A percentile compares a stretch with the other conserved stretches of the same genome.
Conservation (phyloP, 2,113 vertebrate species). For the Tragelaphus scriptus region DNA sequence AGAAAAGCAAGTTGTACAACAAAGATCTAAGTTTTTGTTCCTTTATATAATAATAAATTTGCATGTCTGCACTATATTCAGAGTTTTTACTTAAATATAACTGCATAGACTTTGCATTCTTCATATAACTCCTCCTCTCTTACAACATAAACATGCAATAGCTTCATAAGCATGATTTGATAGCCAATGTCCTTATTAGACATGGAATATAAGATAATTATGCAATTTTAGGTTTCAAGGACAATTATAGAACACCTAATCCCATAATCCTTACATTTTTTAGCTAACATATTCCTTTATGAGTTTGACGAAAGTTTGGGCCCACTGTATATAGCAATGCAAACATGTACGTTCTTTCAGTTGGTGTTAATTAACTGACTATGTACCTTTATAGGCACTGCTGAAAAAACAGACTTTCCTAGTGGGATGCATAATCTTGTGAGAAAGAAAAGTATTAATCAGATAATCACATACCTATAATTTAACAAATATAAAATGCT, state of each 20-base stretch:
- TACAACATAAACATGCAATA: background rate
- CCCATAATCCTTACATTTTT: background rate
- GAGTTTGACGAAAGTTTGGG: background rate
- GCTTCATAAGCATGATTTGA: background rate
- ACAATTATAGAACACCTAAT: background rate
- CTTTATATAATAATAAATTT: background rate
- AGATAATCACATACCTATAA: background rate
- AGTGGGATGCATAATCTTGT: background rate
- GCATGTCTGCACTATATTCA: background rate
- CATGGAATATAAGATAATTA: background rate
- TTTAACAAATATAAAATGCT: background rate
- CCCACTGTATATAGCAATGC: background rate
- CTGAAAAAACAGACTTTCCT: background rate
- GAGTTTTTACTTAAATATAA: background rate
- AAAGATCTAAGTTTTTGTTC: background rate
- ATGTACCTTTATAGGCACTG: background rate
- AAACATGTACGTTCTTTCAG: background rate
- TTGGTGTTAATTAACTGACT: background rate
- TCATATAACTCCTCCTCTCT: background rate
- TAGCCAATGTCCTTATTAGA: background rate
- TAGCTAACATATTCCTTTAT: background rate
- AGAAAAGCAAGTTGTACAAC: background rate
- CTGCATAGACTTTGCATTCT: background rate
- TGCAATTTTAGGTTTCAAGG: background rate
- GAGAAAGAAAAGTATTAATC: background rate